Base-by-base conservation (phyloP, 2,888 invertebrate species). In the Polydrusus pterygomalis region DNA sequence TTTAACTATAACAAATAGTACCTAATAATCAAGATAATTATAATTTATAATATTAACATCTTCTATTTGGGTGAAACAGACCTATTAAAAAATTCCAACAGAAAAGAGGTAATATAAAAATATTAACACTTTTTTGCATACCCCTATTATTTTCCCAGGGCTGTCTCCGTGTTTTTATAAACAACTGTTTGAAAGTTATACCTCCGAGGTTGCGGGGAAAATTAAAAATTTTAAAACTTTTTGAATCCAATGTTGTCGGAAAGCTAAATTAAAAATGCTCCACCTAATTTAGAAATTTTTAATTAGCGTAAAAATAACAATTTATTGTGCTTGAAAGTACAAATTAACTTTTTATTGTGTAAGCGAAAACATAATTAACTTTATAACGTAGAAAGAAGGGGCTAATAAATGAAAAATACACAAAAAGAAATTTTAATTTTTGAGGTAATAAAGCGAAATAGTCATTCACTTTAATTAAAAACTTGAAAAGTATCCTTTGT, bases 391-490 rank as follows among this genome's bases (percentile, higher is more conserved):
- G 81, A 82, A 80, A 60, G 70, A 71, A 75, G 65, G 75, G 76
- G 63, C 72, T 81, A 82, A 83, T 82, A 82, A 81, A 83, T 82
- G 79, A 70, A 78, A 77, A 78, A 80, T 78, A 74, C 80, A 78
- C 80, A 79, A 80, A 84, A 82, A 82, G 84, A 85, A 85, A 85
- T 85, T 85, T 86, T 85, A 86, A 85, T 86, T 86, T 86, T 86
- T 85, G 83, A 85, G 85, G 85, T 84, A 86, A 82, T 86, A 85
- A 86, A 86, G 85, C 85, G 85, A 85, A 86, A 86, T 87, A 86
- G 86, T 85, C 85, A 85, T 86, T 86, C 86, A 86, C 86, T 87
- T 87, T 87, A 87, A 87, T 87, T 87, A 87, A 87, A 87, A 87
- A 87, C 86, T 86, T 86, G 85, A 85, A 85, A 87, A 86, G 86